phyloP scores from a whole-genome alignment of 2,797 vertebrate genomes.

The Mareca penelope region DNA sequence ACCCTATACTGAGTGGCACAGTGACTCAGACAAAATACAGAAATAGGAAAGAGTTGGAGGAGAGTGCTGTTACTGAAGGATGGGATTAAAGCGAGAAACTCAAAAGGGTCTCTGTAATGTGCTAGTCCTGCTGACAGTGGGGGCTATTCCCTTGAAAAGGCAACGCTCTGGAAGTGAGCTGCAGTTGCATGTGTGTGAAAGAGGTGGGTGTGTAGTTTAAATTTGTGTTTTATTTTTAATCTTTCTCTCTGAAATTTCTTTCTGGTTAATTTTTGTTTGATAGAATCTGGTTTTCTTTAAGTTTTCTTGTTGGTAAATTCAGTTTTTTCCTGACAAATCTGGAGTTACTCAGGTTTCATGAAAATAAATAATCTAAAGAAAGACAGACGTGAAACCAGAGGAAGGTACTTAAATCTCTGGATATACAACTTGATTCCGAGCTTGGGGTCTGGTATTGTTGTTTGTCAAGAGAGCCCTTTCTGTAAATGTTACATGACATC shows the following conservation, averaged over 20 bases:
- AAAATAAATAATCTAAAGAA: neutral
- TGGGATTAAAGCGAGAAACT: neutral
- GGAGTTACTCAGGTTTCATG: neutral
- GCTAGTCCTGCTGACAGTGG: neutral
- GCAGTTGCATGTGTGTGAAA: neutral
- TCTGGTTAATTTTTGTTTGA: neutral
- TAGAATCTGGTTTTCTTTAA: neutral
- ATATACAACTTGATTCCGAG: neutral
- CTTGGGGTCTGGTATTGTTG: neutral
- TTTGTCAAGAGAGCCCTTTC: neutral
- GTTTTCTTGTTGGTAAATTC: neutral
- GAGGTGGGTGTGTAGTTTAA: neutral
- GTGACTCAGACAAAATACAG: neutral
- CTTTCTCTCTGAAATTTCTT: neutral
- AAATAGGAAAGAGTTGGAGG: neutral
- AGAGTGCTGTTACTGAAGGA: neutral
- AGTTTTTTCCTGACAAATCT: neutral
- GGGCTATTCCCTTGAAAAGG: neutral
- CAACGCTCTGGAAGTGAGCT: neutral
- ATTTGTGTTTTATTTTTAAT: neutral
- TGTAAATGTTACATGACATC: neutral
- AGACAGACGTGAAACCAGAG: neutral
- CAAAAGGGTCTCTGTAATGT: neutral
- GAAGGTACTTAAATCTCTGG: neutral
- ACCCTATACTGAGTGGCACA: too few relatives aligned